Conservation (phyloP, 2,888 invertebrate genomes). For the Stegophylla sp. region DNA sequence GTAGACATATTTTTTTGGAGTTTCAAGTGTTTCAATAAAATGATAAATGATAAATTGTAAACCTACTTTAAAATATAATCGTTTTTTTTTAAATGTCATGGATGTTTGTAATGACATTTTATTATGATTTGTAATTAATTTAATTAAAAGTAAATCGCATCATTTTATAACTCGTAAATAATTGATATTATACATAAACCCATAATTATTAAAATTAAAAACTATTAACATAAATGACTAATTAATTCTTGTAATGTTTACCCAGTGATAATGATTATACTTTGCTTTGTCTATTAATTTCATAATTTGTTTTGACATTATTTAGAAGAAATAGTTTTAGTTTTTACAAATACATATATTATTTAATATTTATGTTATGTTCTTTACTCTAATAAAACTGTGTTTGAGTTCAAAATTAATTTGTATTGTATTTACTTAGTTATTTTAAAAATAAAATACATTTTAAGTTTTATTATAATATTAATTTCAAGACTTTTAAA, state of each 20-base stretch:
- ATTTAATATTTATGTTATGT: no score
- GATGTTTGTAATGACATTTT: no score
- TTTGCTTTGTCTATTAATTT: background rate
- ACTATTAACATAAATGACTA: background rate
- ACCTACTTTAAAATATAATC: background rate
- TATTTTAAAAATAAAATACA: no score
- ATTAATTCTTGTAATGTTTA: background rate
- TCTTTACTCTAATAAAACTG: no score
- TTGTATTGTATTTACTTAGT: no score
- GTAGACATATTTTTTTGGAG: no score
- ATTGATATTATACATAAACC: conserved; percentile 12
- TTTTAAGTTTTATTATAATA: no score
- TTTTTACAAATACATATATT: no score
- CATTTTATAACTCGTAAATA: conserved; percentile 8
- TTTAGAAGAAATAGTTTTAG: background rate
- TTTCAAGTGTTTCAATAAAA: no score
- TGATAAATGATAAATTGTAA: background rate
- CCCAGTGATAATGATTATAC: background rate
- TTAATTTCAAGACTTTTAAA: no score
- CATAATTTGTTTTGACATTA: background rate
- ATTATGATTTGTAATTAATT: background rate
- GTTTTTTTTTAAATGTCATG: no score
- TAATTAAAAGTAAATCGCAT: background rate
- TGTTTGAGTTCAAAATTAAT: no score
- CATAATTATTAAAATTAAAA: conserved; percentile 12